A percentile compares a stretch with the other conserved stretches of the same genome.
Conservation (phyloP, 1,140 invertebrate species). For the Hyposmocoma kahamanoa region DNA sequence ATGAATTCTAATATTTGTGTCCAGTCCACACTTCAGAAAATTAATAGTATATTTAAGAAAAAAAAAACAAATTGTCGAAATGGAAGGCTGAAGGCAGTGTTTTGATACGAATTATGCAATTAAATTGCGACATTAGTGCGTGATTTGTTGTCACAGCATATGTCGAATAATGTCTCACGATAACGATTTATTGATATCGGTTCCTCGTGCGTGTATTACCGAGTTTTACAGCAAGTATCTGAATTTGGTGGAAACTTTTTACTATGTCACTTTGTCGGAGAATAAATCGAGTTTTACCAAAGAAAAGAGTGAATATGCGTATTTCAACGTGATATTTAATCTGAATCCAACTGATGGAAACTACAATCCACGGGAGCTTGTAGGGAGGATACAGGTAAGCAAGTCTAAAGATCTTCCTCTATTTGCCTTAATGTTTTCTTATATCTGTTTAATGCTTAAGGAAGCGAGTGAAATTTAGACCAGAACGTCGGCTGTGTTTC, state of each 20-base stretch:
- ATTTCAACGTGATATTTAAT: slow-evolving; percentile 56
- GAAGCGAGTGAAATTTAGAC: no score
- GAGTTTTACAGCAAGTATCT: slow-evolving; percentile 63
- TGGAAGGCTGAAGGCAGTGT: slow-evolving; percentile 29
- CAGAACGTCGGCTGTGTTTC: no score
- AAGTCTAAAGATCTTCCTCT: no score
- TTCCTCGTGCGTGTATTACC: slow-evolving; percentile 54
- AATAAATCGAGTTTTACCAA: slow-evolving; percentile 39
- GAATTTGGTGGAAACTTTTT: slow-evolving; percentile 68
- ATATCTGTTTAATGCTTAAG: no score
- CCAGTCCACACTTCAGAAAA: no score
- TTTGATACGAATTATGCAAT: slow-evolving; percentile 60
- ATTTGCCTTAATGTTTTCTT: no score
- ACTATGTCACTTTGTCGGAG: slow-evolving; percentile 62
- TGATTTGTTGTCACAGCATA: slow-evolving; percentile 32
- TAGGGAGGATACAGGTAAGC: slow-evolving; percentile 58
- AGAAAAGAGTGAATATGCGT: slow-evolving; percentile 50
- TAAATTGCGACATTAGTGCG: slow-evolving; percentile 37
- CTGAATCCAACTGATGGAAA: slow-evolving; percentile 51
- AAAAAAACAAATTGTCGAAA: no score
- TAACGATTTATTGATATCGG: slow-evolving; percentile 52
- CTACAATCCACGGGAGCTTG: slow-evolving; percentile 47
- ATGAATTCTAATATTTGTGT: no score
- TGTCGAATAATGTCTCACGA: slow-evolving; percentile 60
- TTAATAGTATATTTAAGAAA: no score